Evolutionary conservation across 2,888 invertebrate species (phyloP).

Genomic region (Entomobrya proxima): DNA sequence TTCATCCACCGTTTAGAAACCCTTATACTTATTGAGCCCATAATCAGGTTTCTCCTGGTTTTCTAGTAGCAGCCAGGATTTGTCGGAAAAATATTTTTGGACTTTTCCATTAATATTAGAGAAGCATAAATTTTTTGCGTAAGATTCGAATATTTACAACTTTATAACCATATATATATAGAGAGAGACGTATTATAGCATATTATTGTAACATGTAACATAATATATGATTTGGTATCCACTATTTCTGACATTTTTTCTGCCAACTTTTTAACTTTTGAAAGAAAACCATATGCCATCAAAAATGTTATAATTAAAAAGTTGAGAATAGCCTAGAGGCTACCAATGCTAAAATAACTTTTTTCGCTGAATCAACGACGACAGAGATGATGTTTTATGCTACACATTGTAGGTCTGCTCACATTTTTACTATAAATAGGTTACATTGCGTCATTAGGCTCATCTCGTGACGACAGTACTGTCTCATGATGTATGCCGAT

Average conservation of each 20-base stretch:
- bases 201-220: background rate
- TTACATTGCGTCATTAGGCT: too few relatives aligned
- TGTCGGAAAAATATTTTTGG: conserved; percentile 38
- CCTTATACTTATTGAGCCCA: conserved; percentile 55
- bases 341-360: background rate
- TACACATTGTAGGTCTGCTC: too few relatives aligned
- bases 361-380: conserved; percentile 6
- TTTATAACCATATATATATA: too few relatives aligned
- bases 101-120: conserved; percentile 18
- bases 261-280: background rate
- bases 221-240: background rate
- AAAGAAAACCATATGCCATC: background rate
- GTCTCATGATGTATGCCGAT: too few relatives aligned
- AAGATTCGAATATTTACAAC: too few relatives aligned
- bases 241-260: background rate
- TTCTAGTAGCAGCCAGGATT: conserved; percentile 51
- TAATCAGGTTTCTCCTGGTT: conserved; percentile 63
- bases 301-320: conserved; percentile 32
- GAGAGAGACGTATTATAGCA: background rate
- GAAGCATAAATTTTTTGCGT: background rate
- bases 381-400: too few relatives aligned
- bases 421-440: too few relatives aligned
- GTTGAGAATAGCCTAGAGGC: background rate
- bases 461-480: too few relatives aligned
- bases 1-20: conserved; percentile 1